A percentile compares a stretch with the other conserved stretches of the same genome.
Evolutionary conservation across 2,888 invertebrate genomes (phyloP).

Genomic region (Muschampia staudingeri): DNA sequence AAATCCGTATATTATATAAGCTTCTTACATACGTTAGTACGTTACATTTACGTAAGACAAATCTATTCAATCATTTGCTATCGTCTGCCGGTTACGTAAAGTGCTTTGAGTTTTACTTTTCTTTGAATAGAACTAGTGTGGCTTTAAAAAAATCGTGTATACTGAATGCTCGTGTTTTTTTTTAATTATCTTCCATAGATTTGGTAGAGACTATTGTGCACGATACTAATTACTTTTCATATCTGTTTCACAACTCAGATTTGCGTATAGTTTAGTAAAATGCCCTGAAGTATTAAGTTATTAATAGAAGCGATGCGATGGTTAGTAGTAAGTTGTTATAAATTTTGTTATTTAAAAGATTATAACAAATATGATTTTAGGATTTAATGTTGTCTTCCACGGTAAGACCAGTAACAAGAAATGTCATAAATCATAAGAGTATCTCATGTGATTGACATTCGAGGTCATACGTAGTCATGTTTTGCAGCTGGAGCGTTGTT

Average conservation of each 20-base stretch:
- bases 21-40: constrained; percentile 82
- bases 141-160: not conserved
- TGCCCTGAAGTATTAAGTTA: no score
- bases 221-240: no score
- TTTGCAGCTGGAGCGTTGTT: constrained; percentile 85
- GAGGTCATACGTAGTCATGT: constrained; percentile 86
- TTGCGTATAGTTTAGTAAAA: no score
- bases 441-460: constrained; percentile 81
- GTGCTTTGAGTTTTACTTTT: constrained; percentile 73
- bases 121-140: constrained; percentile 63
- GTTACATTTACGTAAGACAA: constrained; percentile 87
- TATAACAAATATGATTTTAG: no score
- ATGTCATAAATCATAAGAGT: constrained; percentile 56
- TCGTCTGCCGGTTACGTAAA: constrained; percentile 85
- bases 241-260: no score
- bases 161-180: not conserved
- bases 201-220: no score
- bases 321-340: no score
- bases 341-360: no score
- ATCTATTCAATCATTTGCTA: constrained; percentile 86
- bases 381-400: not conserved
- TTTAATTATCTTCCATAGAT: no score
- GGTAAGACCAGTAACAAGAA: not conserved
- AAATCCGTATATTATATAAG: constrained; percentile 79
- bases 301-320: no score